Base-by-base conservation (phyloP, 1,140 invertebrate genomes). In the Conopomorpha cramerella region DNA sequence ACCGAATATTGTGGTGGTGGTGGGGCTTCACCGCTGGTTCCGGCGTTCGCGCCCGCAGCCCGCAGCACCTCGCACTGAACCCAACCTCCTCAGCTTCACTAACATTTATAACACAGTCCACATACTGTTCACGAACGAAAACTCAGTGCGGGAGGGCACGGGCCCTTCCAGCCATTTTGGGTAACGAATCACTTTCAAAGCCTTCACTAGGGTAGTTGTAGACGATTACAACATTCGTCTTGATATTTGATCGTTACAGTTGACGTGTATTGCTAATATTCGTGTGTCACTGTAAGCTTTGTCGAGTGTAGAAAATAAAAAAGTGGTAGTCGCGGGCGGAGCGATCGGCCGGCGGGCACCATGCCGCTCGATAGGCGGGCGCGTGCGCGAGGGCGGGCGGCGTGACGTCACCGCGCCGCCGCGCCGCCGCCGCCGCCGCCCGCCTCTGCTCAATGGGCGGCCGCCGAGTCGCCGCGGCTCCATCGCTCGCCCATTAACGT, bases 81-180 rank as follows among this genome's bases (percentile, higher is more conserved):
- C 60, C 57, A 49, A 41, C 45, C 54, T 57, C 55, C 49, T 50
- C 38, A 56, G 55, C 57, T 71, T 63, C 62, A 62, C 62, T 70
- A 73, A 71, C 68, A 74, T 73, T 68, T 71, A 73, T 65, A 63
- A 64, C 62, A 68, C 55, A 45, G 55, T 40, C 51, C 65, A 70
- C 63, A 65, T 59, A 45, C 48, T 49, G 48, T 44, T 43, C 54
- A 49, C 40, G 46, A 49, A 51, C 46, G 39, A 39, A 48, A 40
- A 49, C 46, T 45, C 51, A 53, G 49, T 45, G 46, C 50, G 43
- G 44, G 36, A 39, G 46, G 33, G 30, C 41, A 44, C 45, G 36
- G 43, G 39, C 45, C 41, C 43, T 45, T 51, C 51, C 67, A 52
- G 65, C 62, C 68, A 73, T 73, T 54, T 66, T 71, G 61, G 51